These are phyloP conservation scores for Beroe forskalii DNA, from an alignment of 37 sponge, comb jelly and placozoan genomes.

Conservation along the genomic window DNA sequence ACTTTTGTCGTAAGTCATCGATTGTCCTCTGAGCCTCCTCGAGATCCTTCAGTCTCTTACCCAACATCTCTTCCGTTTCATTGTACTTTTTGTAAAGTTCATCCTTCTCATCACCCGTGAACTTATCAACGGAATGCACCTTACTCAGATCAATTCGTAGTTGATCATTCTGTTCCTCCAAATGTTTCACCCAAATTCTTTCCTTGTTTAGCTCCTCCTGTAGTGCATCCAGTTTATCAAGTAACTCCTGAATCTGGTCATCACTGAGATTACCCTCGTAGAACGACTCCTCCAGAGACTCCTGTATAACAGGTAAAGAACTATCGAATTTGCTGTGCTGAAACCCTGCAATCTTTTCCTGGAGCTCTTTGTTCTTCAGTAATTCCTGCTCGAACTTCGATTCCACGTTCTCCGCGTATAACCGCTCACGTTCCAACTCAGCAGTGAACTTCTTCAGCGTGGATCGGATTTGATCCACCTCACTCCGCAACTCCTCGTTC, in stretches of 20 bases:
- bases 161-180: conserved; percentile 48
- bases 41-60: neutral
- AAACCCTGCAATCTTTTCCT: neutral
- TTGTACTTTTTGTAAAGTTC: neutral
- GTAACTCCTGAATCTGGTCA: neutral
- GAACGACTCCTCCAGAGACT: conserved; percentile 31
- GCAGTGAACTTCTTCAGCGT: neutral
- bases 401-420: conserved; percentile 12
- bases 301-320: conserved; percentile 29
- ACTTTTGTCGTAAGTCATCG: neutral
- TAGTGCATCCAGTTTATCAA: neutral
- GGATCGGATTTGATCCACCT: neutral
- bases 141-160: conserved; percentile 13
- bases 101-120: conserved; percentile 50
- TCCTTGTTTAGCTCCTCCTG: conserved; percentile 43
- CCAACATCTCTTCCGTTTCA: conserved; percentile 10
- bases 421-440: conserved; percentile 35
- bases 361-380: neutral
- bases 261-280: neutral
- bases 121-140: neutral
- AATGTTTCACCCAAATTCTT: conserved; percentile 3
- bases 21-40: conserved; percentile 53
- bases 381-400: neutral
- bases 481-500: neutral
- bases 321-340: neutral